phyloP scores from a whole-genome alignment of 2,888 invertebrate species.

The Dorcus parallelipipedus region DNA sequence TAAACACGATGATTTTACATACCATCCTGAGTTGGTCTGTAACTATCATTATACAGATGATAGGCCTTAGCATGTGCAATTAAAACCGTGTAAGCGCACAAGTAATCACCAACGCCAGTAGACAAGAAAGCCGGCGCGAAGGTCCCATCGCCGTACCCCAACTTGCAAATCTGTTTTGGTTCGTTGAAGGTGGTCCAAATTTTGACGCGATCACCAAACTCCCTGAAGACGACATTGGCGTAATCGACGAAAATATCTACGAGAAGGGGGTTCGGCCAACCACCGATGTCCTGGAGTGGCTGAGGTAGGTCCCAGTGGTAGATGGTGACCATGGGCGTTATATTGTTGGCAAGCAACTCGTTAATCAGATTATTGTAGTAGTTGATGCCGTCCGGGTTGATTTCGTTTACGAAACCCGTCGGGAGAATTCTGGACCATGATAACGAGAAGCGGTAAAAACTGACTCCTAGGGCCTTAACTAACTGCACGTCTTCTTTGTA shows the following conservation, averaged over 20 bases:
- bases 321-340: constrained; percentile 58
- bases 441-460: constrained; percentile 59
- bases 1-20: not conserved
- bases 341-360: constrained; percentile 53
- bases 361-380: constrained; percentile 63
- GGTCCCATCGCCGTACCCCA: constrained; percentile 33
- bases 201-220: constrained; percentile 46
- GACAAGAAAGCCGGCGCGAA: constrained; percentile 43
- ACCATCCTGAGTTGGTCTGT: constrained; percentile 39
- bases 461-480: constrained; percentile 55
- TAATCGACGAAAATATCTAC: constrained; percentile 60
- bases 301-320: constrained; percentile 68
- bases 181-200: constrained; percentile 25
- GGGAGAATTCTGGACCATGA: constrained; percentile 69
- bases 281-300: constrained; percentile 56
- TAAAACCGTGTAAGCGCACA: constrained; percentile 61
- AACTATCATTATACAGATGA: constrained; percentile 55
- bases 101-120: constrained; percentile 57
- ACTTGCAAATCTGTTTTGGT: constrained; percentile 30
- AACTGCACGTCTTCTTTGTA: constrained; percentile 60
- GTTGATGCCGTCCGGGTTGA: constrained; percentile 59
- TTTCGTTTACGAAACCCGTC: constrained; percentile 50
- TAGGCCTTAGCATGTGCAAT: constrained; percentile 64
- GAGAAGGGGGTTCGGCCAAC: constrained; percentile 62
- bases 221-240: constrained; percentile 54